Evolutionary conservation across 2,888 invertebrate genomes (phyloP), one percentile per base, ranked within the genome.

Genomic region (Pheosia gnoma): DNA sequence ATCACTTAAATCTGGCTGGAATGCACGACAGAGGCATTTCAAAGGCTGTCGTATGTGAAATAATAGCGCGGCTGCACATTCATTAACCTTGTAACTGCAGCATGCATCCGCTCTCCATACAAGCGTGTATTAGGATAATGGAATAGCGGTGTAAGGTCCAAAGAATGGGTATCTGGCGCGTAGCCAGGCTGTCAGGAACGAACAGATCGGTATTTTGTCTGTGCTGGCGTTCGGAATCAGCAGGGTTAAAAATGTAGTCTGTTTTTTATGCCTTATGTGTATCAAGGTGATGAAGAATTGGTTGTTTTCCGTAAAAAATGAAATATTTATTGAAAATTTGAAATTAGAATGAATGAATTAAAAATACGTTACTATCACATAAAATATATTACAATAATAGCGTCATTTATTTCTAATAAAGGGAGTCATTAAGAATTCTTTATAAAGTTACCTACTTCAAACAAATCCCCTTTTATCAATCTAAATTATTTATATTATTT

Each of bases 61-160:
- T 51, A 53, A 53, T 53, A 36, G 37, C 11, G 37, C 6, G 53
- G 53, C 4, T 38, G 37, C 51, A 49, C 25, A 25, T 53, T 53
- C 37, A 53, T 53, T 53, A 53, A 53, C 37, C 37, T 38, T 53
- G 11, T 53, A 37, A 53, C 53, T 53, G 53, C 53, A 11, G 0
- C 37, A 11, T 37, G 53, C 37, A 51, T 51, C 51, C 51, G 36
- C 5, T 53, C 36, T 4, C 53, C 37, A 53, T 37, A 53, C 10
- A 11, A 53, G 8, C 37, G 9, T 37, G 11, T 53, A 57, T 57
- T 57, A 41, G 43, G 13, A 43, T 57, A 43, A 57, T 57, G 56
- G 56, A 57, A 43, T 57, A 57, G 56, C 11, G 37, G 11, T 51
- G 51, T 51, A 51, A 51, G 51, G 11, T 38, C 38, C 11, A 54